Conservation (phyloP, 30 jellyfish, hydroid and myxozoan species). For the Mastigias papua region DNA sequence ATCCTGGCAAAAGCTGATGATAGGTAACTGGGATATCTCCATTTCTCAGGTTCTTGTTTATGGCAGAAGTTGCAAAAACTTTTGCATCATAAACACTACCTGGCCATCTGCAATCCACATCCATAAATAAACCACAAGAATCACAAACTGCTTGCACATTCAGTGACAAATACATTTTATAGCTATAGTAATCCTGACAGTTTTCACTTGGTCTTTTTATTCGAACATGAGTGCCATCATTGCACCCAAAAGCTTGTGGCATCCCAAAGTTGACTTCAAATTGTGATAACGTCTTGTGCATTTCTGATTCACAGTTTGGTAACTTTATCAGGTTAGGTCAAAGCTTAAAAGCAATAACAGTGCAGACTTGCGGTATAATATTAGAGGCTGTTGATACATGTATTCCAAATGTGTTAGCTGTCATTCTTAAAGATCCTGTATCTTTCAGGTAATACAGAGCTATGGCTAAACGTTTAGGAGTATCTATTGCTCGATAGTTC, state of each 20-base stretch:
- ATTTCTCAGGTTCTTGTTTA: conserved; percentile 30
- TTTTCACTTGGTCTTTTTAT: conserved; percentile 49
- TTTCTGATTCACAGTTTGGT: conserved; percentile 2
- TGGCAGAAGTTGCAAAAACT: conserved; percentile 48
- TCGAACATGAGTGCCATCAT: conserved; percentile 79
- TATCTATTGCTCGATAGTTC: neutral
- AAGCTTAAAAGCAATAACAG: conserved; percentile 11
- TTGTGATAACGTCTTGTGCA: conserved; percentile 16
- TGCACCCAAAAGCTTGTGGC: conserved; percentile 75
- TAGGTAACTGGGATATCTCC: conserved; percentile 34
- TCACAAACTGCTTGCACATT: conserved; percentile 73
- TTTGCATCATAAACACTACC: conserved; percentile 71
- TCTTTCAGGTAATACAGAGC: conserved; percentile 60
- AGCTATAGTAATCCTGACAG: conserved; percentile 63
- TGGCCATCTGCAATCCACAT: conserved; percentile 72
- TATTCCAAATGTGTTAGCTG: conserved; percentile 64
- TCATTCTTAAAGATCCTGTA: conserved; percentile 70
- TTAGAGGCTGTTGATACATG: conserved; percentile 30
- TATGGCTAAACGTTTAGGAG: conserved; percentile 34
- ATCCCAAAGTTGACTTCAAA: conserved; percentile 54
- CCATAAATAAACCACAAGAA: conserved; percentile 64
- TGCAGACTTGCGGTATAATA: conserved; percentile 41
- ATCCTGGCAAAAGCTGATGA: conserved; percentile 26
- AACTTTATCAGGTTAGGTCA: conserved; percentile 26
- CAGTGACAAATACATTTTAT: conserved; percentile 46